phyloP scores from a whole-genome alignment of 2,888 invertebrate species.

The Hermaeophaga mercurialis region DNA sequence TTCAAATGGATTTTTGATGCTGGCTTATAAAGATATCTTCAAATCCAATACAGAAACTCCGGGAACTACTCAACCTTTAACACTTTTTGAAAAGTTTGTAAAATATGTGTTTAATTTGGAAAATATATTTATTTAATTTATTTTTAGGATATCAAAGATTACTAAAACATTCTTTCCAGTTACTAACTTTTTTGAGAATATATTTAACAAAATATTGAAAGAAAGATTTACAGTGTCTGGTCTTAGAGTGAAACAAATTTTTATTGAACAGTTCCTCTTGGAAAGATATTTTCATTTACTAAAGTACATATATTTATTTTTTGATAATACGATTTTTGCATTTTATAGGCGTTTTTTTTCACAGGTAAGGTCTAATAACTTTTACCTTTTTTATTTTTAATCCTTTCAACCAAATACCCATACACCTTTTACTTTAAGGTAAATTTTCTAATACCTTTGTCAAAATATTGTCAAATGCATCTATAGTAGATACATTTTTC shows the following conservation, averaged over 20 bases:
- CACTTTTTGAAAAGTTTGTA: slow-evolving; percentile 44
- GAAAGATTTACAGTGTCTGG: slow-evolving; percentile 52
- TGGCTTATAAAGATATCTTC: slow-evolving; percentile 57
- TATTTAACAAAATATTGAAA: slow-evolving; percentile 46
- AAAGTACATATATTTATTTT: slow-evolving; percentile 52
- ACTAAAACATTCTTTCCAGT: slow-evolving; percentile 49
- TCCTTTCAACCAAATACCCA: no score
- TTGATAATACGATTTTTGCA: slow-evolving; percentile 52
- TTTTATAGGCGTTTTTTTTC: slow-evolving; percentile 52
- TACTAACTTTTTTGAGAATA: slow-evolving; percentile 48
- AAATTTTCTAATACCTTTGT: no score
- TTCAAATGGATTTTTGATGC: slow-evolving; percentile 56
- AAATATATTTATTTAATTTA: no score
- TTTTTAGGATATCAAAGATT: slow-evolving; percentile 48
- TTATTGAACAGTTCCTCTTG: slow-evolving; percentile 50
- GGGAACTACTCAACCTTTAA: no score
- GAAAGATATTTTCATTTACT: slow-evolving; percentile 52
- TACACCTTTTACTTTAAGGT: no score
- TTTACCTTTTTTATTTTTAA: no score
- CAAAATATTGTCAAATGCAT: no score
- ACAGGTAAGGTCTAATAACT: no score
- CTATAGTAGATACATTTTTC: no score
- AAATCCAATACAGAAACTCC: slow-evolving; percentile 34
- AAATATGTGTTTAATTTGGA: background rate
- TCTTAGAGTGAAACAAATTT: slow-evolving; percentile 50